Conservation (phyloP, 2,888 invertebrate genomes). For the Dinocampus coccinellae region DNA sequence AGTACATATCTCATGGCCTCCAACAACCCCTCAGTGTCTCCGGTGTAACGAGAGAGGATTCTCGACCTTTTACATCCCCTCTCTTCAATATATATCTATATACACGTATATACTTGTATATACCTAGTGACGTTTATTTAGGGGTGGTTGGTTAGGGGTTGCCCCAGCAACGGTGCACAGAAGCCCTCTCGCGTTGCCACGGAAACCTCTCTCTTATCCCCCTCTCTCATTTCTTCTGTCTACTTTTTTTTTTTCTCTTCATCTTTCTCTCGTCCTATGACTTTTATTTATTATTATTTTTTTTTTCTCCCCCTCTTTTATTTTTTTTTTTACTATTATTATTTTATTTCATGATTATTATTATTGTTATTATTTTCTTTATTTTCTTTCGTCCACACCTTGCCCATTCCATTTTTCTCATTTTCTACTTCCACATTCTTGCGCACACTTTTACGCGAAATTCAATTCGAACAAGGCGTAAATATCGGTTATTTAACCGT, state of each 20-base stretch:
- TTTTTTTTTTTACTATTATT: neutral
- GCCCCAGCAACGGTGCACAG: conserved; percentile 64
- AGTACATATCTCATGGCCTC: conserved; percentile 1
- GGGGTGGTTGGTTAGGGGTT: conserved; percentile 56
- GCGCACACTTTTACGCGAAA: conserved; percentile 21
- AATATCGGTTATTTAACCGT: neutral
- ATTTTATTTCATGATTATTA: neutral
- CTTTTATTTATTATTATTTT: neutral
- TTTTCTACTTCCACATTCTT: conserved; percentile 29
- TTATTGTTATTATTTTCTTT: neutral
- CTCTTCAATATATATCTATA: neutral
- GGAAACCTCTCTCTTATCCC: conserved; percentile 42
- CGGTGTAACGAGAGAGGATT: conserved; percentile 6
- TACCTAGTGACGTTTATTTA: conserved; percentile 47
- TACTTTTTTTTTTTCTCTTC: conserved; percentile 7
- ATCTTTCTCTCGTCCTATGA: no score
- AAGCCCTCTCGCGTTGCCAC: conserved; percentile 51
- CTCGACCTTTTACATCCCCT: conserved; percentile 16
- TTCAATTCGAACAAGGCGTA: conserved; percentile 39
- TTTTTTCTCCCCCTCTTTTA: neutral
- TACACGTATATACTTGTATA: conserved; percentile 1
- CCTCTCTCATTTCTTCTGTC: conserved; percentile 14
- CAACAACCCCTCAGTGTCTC: conserved; percentile 16
- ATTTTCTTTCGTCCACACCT: conserved; percentile 10
- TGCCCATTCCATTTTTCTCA: conserved; percentile 27